Evolutionary conservation across 2,888 invertebrate species (phyloP), one percentile per base, ranked within the genome.

Genomic region (Mycogona germanica): DNA sequence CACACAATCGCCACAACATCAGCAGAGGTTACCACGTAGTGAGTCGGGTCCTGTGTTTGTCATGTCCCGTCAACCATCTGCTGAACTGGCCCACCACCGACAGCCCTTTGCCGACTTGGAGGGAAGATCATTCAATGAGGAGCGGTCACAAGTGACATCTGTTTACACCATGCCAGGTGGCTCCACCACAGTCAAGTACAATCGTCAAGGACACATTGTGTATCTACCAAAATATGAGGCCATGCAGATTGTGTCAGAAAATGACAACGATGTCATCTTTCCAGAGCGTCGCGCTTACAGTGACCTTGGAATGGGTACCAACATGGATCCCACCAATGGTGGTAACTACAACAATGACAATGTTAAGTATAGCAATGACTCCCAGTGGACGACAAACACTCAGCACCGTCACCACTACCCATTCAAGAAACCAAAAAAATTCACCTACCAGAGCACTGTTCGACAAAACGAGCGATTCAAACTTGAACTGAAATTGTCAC

Each of bases 381-480:
- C n/a, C n/a, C n/a, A n/a, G n/a, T n/a, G n/a, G n/a, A n/a, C n/a
- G n/a, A n/a, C n/a, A n/a, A n/a, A n/a, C n/a, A n/a, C n/a, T n/a
- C n/a, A n/a, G n/a, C n/a, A n/a, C n/a, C 17, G 14, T n/a, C 9
- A 32, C 23, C 30, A 35, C n/a, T 32, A 35, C 17, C 37, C 35
- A n/a, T 40, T 37, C 14, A 55, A 48, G 32, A 55, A 55, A 23
- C 49, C 46, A n/a, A 83, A 81, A 65, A 75, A 83, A 60, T 87
- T 87, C 70, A 84, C 84, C 1, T 87, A 87, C 70, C 87, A 87
- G 68, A 86, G 85, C 45, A 87, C 87, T 0, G 81, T 87, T 9
- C 67, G 87, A n/a, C 83, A 86, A 68, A 78, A 85, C 50, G 87
- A 87, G 70, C 72, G 85, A 57, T 77, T 80, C 45, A 72, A 79